Evolutionary conservation across 2,113 vertebrate species (phyloP).

Genomic region (Aphyosemion australe): DNA sequence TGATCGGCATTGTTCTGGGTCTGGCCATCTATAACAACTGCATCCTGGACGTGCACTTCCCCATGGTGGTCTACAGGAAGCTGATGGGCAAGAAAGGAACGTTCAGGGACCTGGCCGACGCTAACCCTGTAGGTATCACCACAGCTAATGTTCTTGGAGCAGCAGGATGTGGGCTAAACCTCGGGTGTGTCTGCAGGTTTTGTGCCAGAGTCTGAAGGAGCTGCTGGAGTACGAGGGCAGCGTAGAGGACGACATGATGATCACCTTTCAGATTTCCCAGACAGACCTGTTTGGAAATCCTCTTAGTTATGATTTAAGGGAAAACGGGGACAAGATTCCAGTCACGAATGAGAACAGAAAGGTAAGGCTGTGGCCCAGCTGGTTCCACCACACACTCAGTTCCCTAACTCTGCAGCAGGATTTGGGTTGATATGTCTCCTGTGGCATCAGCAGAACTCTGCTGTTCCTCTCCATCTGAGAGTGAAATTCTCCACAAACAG

Average conservation of each 20-base stretch:
- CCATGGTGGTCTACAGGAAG: conserved; percentile 99
- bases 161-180: not conserved
- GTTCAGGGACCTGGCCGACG: conserved; percentile 94
- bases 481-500: too few species aligned
- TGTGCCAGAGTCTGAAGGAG: conserved; percentile 94
- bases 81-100: conserved; percentile 99
- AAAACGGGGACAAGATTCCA: conserved; percentile 96
- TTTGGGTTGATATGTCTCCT: not conserved
- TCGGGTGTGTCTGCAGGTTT: conserved; percentile 77
- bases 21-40: conserved; percentile 99
- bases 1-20: conserved; percentile 97
- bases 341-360: conserved; percentile 98
- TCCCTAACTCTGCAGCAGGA: too few species aligned
- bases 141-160: too few species aligned
- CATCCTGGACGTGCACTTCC: conserved; percentile 98
- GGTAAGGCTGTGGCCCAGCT: conserved; percentile 73
- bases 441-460: too few species aligned
- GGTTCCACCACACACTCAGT: too few species aligned
- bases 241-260: conserved; percentile 99
- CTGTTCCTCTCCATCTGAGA: too few species aligned
- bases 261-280: conserved; percentile 98
- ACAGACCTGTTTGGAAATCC: conserved; percentile 97
- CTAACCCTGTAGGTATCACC: conserved; percentile 88
- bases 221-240: conserved; percentile 93
- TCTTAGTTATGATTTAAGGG: conserved; percentile 94